Conservation (phyloP, 2,888 invertebrate species). For the Oscheius sp. region DNA sequence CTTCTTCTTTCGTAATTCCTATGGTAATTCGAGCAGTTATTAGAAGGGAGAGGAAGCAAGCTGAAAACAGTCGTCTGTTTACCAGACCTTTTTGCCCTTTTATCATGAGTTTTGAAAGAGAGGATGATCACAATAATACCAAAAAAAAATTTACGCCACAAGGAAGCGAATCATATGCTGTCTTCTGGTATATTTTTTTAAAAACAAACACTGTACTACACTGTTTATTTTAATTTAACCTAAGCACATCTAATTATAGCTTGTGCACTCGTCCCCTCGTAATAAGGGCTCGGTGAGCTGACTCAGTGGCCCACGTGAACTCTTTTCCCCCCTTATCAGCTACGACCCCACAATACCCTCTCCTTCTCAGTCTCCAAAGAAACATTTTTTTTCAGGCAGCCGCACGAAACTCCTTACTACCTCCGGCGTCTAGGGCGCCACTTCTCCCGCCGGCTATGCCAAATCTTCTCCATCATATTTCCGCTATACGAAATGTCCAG, state of each 20-base stretch:
- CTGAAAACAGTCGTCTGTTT: too few species aligned
- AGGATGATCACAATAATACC: background rate
- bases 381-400: conserved; percentile 21
- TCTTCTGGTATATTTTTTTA: too few species aligned
- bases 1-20: too few species aligned
- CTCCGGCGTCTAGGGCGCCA: conserved; percentile 4
- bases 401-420: conserved; percentile 28
- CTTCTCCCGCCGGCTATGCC: conserved; percentile 45
- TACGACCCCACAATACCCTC: background rate
- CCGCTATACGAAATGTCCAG: conserved; percentile 48
- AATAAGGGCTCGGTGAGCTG: background rate
- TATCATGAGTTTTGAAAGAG: background rate
- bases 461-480: conserved; percentile 47
- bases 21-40: too few species aligned
- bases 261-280: too few species aligned
- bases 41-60: too few species aligned
- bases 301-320: conserved; percentile 16
- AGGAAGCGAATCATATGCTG: too few species aligned
- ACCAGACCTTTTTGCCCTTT: too few species aligned
- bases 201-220: too few species aligned
- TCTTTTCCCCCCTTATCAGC: background rate
- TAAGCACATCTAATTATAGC: too few species aligned
- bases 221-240: too few species aligned
- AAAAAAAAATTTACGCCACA: background rate
- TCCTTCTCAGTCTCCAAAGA: background rate